Evolutionary conservation across 2,888 invertebrate species (phyloP), one percentile per base, ranked within the genome.

Genomic region (Hirtodrosophila cameraria): DNA sequence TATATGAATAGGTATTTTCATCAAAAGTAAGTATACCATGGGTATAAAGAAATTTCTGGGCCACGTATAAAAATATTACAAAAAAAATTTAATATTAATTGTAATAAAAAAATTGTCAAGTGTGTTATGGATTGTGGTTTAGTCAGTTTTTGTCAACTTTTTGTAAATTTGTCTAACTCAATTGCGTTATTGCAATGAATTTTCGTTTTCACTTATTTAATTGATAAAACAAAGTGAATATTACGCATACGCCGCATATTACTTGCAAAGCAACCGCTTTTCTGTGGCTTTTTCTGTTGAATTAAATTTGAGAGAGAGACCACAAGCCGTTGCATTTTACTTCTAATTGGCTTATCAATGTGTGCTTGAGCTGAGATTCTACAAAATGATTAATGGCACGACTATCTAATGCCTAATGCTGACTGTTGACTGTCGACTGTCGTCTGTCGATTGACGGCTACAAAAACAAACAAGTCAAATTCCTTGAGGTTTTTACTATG

Each of bases 271-370:
- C 23, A 60, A 61, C 55, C 72, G 12, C 66, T 48, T 42, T 53
- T 42, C 27, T 78, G 83, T 20, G 79, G 75, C 48, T 55, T 60
- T 45, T 13, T n/a, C n/a, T 23, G 8, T 1, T 2, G 9, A 46
- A 53, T 62, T 38, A 11, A 53, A 49, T 66, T 66, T 18, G 23
- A 23, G 43, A 53, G n/a, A n/a, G n/a, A 28, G 12, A 58, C 79
- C 83, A 31, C 68, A 78, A 66, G 62, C 15, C 12, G 16, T 38
- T 42, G 31, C 33, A 68, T 61, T 49, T 13, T 5, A 36, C 16
- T 30, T 25, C 48, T 76, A 76, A 82, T 80, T 79, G 64, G 76
- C 64, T 46, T 64, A 60, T 52, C 60, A 64, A 55, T 53, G 54
- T 31, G 49, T 60, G 41, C 49, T 36, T 64, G 46, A 43, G 31